Evolutionary conservation across 2,113 vertebrate genomes (phyloP).

Genomic region (Trematocara macrostoma): DNA sequence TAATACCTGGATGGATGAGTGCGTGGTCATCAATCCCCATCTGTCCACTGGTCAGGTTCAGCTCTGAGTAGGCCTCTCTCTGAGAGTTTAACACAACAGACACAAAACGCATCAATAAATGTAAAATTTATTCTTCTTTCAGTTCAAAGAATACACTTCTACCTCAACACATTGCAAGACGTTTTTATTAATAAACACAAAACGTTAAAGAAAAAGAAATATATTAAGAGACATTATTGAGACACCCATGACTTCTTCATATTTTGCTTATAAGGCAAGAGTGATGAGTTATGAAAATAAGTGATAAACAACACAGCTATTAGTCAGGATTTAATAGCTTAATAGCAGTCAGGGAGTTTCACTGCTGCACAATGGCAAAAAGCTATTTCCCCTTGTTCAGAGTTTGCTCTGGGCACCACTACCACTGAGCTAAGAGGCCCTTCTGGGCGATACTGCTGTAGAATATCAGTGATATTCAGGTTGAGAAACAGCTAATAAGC

Average conservation of each 20-base stretch:
- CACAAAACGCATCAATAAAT: not conserved
- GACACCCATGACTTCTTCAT: not conserved
- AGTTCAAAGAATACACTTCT: not conserved
- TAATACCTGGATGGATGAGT: constrained; percentile 85
- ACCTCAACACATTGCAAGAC: not conserved
- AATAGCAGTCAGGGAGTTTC: not conserved
- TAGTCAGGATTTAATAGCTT: not conserved
- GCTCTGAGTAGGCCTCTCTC: constrained; percentile 85
- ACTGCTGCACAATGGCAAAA: not conserved
- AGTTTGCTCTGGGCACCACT: not conserved
- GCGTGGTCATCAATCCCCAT: constrained; percentile 91
- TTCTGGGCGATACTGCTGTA: not conserved
- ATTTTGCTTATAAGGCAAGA: not conserved
- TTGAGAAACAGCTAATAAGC: not conserved
- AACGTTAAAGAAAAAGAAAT: not conserved
- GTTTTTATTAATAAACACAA: not conserved
- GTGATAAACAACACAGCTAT: not conserved
- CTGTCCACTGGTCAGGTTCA: constrained; percentile 83
- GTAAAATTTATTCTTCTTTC: not conserved
- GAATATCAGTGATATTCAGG: not conserved
- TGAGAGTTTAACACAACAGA: constrained; percentile 33
- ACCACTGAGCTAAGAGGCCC: not conserved
- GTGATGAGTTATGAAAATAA: not conserved
- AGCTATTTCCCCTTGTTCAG: not conserved
- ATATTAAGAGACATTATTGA: not conserved